Conservation (phyloP, 1,140 invertebrate species). For the Cardiocondyla obscurior region DNA sequence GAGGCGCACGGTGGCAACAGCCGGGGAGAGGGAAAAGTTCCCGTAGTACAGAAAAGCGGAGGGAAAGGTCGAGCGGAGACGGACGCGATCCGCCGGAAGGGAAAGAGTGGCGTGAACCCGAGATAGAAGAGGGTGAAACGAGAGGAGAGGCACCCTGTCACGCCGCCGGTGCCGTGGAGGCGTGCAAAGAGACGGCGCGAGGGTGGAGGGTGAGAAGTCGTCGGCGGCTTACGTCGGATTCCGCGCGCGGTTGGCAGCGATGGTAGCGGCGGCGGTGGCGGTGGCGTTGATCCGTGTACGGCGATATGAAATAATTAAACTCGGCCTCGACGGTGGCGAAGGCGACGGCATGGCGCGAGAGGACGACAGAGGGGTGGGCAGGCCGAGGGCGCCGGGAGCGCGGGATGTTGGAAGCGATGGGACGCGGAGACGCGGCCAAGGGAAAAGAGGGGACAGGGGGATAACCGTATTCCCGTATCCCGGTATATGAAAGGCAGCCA, state of each 20-base stretch:
- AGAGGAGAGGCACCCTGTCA: background rate
- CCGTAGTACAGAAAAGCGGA: background rate
- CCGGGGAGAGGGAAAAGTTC: conserved; percentile 29
- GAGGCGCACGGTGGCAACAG: conserved; percentile 9
- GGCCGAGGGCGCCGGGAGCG: background rate
- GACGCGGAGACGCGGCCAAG: conserved; percentile 7
- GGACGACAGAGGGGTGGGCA: background rate
- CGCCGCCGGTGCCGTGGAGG: background rate
- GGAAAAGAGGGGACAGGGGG: conserved; percentile 8
- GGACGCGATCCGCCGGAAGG: conserved; percentile 31
- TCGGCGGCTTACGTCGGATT: conserved; percentile 50
- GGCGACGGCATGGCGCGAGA: conserved; percentile 34
- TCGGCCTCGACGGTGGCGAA: conserved; percentile 55
- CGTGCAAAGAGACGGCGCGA: background rate
- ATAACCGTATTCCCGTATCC: conserved; percentile 58
- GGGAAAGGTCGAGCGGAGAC: conserved; percentile 35
- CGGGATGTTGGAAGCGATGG: conserved; percentile 44
- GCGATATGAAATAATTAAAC: conserved; percentile 75
- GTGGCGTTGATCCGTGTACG: conserved; percentile 61
- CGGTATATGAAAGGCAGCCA: conserved; percentile 59
- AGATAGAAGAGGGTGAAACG: background rate
- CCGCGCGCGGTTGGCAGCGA: conserved; percentile 46
- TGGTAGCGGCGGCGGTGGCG: background rate
- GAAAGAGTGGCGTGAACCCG: conserved; percentile 34
- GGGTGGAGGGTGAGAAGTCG: conserved; percentile 31